These are phyloP conservation scores for Melitaea athalia DNA, from an alignment of 2,888 invertebrate genomes.

Conservation along the genomic window DNA sequence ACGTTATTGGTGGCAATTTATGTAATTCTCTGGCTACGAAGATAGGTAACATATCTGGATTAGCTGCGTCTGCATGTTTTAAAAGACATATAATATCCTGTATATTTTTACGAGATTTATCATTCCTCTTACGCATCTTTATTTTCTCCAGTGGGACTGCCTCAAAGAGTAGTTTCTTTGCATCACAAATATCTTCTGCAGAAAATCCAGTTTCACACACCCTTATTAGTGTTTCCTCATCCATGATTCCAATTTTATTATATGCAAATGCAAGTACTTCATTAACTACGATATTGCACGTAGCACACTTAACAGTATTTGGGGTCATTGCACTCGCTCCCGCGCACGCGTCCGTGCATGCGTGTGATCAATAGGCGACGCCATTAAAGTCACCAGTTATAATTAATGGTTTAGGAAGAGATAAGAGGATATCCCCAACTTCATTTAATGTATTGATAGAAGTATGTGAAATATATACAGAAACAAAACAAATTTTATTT, in stretches of 20 bases:
- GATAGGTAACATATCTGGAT: no score
- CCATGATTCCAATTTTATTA: slow-evolving; percentile 36
- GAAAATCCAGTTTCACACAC: slow-evolving; percentile 35
- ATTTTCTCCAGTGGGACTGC: slow-evolving; percentile 26
- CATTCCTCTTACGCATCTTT: slow-evolving; percentile 22
- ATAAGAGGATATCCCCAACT: no score
- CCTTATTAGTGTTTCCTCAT: slow-evolving; percentile 29
- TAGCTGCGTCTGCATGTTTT: slow-evolving; percentile 23
- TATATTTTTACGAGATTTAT: slow-evolving; percentile 31
- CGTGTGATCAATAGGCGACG: no score
- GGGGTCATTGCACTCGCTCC: slow-evolving; percentile 10
- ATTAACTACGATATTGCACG: slow-evolving; percentile 27
- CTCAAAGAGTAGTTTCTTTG: slow-evolving; percentile 35
- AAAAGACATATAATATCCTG: slow-evolving; percentile 37
- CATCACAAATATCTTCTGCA: slow-evolving; percentile 27
- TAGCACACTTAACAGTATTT: slow-evolving; percentile 17
- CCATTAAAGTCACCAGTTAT: no score
- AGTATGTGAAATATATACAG: no score
- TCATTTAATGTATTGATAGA: no score
- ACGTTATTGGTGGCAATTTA: no score
- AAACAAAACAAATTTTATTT: no score
- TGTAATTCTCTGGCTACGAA: no score
- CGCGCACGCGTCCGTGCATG: no score
- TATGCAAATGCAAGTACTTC: slow-evolving; percentile 25
- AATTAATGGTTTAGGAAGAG: no score